Conservation (phyloP, 2,797 vertebrate genomes). For the Channallabes apus region DNA sequence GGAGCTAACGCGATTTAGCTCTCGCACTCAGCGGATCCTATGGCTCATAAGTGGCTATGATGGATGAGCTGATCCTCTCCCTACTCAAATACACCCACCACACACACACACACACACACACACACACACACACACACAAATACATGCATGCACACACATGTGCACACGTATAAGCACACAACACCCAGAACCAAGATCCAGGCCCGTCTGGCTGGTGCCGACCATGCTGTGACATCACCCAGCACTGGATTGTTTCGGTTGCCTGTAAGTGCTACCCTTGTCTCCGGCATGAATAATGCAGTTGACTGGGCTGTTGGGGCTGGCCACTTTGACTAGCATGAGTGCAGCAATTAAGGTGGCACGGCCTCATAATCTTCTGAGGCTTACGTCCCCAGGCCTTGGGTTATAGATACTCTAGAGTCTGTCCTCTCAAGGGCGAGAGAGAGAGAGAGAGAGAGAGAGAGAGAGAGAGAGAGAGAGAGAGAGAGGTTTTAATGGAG, state of each 20-base stretch:
- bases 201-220: slow-evolving; percentile 54
- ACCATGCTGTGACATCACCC: slow-evolving; percentile 61
- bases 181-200: slow-evolving; percentile 49
- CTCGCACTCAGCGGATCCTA: slow-evolving; percentile 76
- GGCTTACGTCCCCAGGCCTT: slow-evolving; percentile 48
- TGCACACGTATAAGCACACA: slow-evolving; percentile 26
- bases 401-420: slow-evolving; percentile 48
- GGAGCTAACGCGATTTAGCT: slow-evolving; percentile 77
- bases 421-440: slow-evolving; percentile 66
- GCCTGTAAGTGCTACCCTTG: slow-evolving; percentile 67
- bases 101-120: slow-evolving; percentile 37
- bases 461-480: slow-evolving; percentile 43
- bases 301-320: slow-evolving; percentile 57
- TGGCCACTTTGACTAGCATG: slow-evolving; percentile 59
- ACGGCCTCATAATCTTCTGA: slow-evolving; percentile 53
- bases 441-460: slow-evolving; percentile 27
- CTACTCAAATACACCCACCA: slow-evolving; percentile 35
- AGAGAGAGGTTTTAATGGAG: slow-evolving; percentile 62
- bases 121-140: slow-evolving; percentile 4
- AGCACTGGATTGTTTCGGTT: slow-evolving; percentile 56
- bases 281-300: slow-evolving; percentile 66
- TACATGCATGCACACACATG: not conserved
- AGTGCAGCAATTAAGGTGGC: slow-evolving; percentile 64
- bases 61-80: slow-evolving; percentile 77
- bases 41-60: slow-evolving; percentile 80